Base-by-base conservation (phyloP, 2,797 vertebrate genomes). In the Parauchenoglanis punctatus region DNA sequence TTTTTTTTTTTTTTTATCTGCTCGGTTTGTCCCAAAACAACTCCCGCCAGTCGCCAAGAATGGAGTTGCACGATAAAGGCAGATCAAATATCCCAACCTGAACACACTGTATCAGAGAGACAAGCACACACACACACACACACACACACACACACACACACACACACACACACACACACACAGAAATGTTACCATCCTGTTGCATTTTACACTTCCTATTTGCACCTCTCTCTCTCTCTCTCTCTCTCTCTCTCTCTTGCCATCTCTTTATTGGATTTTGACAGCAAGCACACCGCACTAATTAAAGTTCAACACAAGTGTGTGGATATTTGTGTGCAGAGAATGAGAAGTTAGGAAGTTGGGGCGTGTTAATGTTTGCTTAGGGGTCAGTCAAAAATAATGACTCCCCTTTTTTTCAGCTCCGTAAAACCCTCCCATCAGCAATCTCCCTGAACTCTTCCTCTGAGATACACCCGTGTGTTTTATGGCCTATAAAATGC, bases 301-400 rank as follows among this genome's bases (percentile, higher is more conserved):
- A 91, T 91, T 90, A 91, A 91, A 92, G 83, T 83, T 89, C 73
- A 86, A 83, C 73, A 81, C 46, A 67, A 67, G 81, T 59, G 73
- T 86, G 78, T 81, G 54, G 56, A 20, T 84, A 20, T 17, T 10
- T 81, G 86, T 83, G 52, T 77, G n/a, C 17, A 56, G 23, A 81
- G 56, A 83, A 54, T n/a, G n/a, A 44, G 54, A 58, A 75, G 56
- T 61, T n/a, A 0, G 75, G 65, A 70, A 83, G 68, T 77, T 20
- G 11, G 83, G 76, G 83, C 12, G 56, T 87, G 88, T 81, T 85
- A 67, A 89, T 88, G 88, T 85, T 84, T 91, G 80, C 88, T 85
- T 87, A 25, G 87, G 78, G 88, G 87, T 88, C 87, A 82, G 87
- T 89, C 78, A 87, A 89, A 89, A 77, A 86, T 72, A 73, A 84